Evolutionary conservation across 2,888 invertebrate species (phyloP), one percentile per base, ranked within the genome.

Genomic region (Cheilosia pagana): DNA sequence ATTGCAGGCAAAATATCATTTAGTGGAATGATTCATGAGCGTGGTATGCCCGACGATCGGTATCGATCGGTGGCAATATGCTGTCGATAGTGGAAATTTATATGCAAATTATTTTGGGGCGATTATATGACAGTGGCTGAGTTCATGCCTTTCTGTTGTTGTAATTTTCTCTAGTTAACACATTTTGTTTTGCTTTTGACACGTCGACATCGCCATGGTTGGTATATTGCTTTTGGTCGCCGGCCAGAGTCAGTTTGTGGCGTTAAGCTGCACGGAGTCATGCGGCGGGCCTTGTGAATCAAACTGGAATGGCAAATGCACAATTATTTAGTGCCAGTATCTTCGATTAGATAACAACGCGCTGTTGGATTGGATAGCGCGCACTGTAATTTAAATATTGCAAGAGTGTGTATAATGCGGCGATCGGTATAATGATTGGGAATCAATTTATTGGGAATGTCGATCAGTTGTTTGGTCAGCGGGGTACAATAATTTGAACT

Each of bases 241-340:
- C 10, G 12, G 53, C 31, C 21, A 39, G 43, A 28, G 41, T 31
- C 28, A 23, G 19, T 75, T 35, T 67, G 50, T 79, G 79, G 60
- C 79, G 53, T 79, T 79, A 68, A 83, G 74, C 59, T 78, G 50
- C 62, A 68, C 53, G n/a, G 21, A 65, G 41, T 71, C 79, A 81
- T 81, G 85, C 75, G 45, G 60, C 55, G 39, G 82, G 71, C 77
- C 77, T 78, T 77, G 82, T 82, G 78, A 72, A 72, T 82, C 78
- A 72, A 78, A 82, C 81, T 67, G 85, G 60, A 76, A 85, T 85
- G 65, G 55, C 83, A 75, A 81, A 71, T 81, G 85, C 75, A 76
- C 85, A 85, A 85, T 85, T 85, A 85, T 85, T 85, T 85, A 85
- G 81, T 76, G 81, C 67, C 81, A 81, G 65, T 81, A 85, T 85